phyloP scores from a whole-genome alignment of 1,140 invertebrate genomes.

The Teleogryllus occipitalis region DNA sequence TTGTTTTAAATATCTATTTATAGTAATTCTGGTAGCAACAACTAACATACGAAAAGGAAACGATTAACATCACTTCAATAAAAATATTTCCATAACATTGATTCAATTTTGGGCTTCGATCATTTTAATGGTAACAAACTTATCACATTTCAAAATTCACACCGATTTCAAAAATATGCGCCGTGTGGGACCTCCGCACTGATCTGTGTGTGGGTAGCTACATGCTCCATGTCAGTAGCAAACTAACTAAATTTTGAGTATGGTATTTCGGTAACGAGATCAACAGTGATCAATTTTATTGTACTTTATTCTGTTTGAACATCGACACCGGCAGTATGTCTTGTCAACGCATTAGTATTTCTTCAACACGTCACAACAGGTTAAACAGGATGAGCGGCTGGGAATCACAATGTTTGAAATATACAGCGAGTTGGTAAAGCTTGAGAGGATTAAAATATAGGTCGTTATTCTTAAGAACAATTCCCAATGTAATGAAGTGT shows the following conservation, averaged over 20 bases:
- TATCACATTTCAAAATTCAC: background rate
- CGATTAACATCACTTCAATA: background rate
- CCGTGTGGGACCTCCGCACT: background rate
- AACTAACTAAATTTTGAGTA: background rate
- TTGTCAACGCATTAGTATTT: background rate
- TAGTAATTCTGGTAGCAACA: background rate
- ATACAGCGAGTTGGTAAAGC: background rate
- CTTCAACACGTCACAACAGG: background rate
- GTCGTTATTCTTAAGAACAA: background rate
- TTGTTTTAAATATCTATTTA: background rate
- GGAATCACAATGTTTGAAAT: background rate
- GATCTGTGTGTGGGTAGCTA: background rate
- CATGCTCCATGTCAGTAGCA: background rate
- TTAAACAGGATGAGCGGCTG: background rate
- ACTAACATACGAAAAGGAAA: background rate
- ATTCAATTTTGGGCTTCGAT: background rate
- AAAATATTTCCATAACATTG: background rate
- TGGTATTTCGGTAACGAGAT: background rate
- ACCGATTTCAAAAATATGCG: background rate
- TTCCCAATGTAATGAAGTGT: background rate
- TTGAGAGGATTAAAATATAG: background rate
- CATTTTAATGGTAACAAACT: background rate
- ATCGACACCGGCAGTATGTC: background rate
- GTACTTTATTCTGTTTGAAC: background rate
- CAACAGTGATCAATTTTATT: background rate